Percentiles rank a stretch among this genome's conserved stretches.
phyloP scores from a whole-genome alignment of 2,797 vertebrate genomes.

The Danio tinwini region DNA sequence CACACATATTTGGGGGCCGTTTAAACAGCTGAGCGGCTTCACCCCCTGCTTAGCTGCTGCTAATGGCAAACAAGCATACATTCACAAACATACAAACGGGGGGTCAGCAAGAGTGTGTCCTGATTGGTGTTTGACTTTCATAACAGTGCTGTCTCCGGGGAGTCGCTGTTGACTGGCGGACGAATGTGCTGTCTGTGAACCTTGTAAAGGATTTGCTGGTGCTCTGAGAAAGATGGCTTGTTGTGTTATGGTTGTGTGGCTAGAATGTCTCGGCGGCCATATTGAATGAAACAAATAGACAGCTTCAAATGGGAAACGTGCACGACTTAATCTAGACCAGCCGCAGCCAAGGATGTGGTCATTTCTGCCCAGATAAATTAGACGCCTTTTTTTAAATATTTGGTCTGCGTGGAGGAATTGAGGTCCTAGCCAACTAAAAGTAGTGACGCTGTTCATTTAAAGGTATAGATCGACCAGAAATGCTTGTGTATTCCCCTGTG shows the following conservation, averaged over 20 bases:
- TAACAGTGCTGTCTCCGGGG: constrained; percentile 31
- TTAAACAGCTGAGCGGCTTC: constrained; percentile 19
- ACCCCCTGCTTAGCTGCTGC: constrained; percentile 27
- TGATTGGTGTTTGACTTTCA: constrained; percentile 42
- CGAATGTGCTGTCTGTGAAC: constrained; percentile 29
- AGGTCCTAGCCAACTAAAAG: neutral
- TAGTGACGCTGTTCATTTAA: neutral
- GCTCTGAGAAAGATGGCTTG: neutral
- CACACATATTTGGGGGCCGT: constrained; percentile 20
- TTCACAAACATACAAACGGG: constrained; percentile 37
- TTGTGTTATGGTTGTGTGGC: constrained; percentile 9
- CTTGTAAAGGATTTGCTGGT: neutral
- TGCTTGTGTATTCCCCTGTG: neutral
- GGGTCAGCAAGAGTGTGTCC: constrained; percentile 35
- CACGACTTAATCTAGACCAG: constrained; percentile 36
- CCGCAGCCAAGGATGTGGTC: constrained; percentile 40
- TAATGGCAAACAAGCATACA: constrained; percentile 39
- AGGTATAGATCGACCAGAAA: neutral
- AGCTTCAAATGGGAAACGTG: neutral
- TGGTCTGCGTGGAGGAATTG: neutral
- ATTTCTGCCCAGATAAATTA: constrained; percentile 13
- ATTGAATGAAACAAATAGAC: constrained; percentile 7
- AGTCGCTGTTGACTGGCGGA: constrained; percentile 13
- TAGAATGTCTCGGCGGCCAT: neutral
- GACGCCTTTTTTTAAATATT: neutral